These are phyloP conservation scores for Drosophila buzzatii DNA, from an alignment of 2,888 invertebrate species.

Conservation along the genomic window DNA sequence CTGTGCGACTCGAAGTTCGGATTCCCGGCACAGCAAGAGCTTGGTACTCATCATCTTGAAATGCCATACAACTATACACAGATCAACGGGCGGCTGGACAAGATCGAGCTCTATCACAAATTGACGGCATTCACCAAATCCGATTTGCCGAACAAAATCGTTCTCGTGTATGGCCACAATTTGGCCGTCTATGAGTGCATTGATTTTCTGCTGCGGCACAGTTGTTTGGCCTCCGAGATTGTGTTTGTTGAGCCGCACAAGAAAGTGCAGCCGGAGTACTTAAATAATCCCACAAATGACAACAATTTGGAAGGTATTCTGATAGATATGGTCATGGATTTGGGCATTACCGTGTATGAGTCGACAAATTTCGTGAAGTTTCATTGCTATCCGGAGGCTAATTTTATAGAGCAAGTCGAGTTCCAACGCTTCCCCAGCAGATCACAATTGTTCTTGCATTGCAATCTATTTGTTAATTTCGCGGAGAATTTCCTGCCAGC, in stretches of 20 bases:
- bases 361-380: constrained; percentile 42
- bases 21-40: constrained; percentile 13
- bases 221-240: constrained; percentile 46
- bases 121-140: constrained; percentile 41
- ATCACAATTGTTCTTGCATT: constrained; percentile 31
- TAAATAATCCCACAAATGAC: constrained; percentile 65
- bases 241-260: constrained; percentile 57
- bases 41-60: accelerated
- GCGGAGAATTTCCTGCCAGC: constrained; percentile 30
- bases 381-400: background rate
- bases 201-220: constrained; percentile 71
- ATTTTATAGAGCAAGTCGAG: constrained; percentile 52
- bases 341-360: constrained; percentile 62
- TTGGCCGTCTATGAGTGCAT: constrained; percentile 74
- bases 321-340: constrained; percentile 58
- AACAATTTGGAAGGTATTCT: constrained; percentile 59
- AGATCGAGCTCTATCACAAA: constrained; percentile 76
- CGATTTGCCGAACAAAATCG: background rate
- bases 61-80: constrained; percentile 72
- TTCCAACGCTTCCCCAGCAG: constrained; percentile 44
- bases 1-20: constrained; percentile 59
- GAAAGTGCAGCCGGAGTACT: constrained; percentile 4
- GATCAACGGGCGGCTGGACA: constrained; percentile 78
- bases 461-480: constrained; percentile 77
- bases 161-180: constrained; percentile 74